Evolutionary conservation across 2,113 vertebrate genomes (phyloP), one percentile per base, ranked within the genome.

Genomic region (Rhodinocichla rosea): DNA sequence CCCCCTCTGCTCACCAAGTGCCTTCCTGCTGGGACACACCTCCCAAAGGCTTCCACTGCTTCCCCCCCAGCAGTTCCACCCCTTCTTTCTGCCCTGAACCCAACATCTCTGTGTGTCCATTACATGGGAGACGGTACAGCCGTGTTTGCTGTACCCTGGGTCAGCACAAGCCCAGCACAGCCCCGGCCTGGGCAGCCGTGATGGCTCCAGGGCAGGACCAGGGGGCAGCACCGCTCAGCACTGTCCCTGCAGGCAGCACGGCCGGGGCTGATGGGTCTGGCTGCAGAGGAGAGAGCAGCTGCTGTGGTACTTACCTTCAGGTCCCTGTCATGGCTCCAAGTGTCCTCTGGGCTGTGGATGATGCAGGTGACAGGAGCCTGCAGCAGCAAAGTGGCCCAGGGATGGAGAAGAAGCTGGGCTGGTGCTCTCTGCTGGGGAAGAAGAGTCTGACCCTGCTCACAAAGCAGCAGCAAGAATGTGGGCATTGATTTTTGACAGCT

Each of bases 81-180:
- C 67, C 56, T 81, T 18, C 27, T 39, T 49, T 81, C 40, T 50
- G 20, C 32, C 35, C 39, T 53, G 44, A 64, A 50, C 9, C 3
- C 22, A 14, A 15, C 27, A 53, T 15, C 1, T 18, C 63, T 10
- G 10, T 4, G 40, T 57, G n/a, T 47, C 50, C 69, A 37, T 44
- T 45, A 21, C 0, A 0, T 6, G 37, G 67, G 23, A 52, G n/a
- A n/a, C 0, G 1, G 26, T 19, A 37, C 17, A 69, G 60, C 49
- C n/a, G 3, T 0, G 1, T 26, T 11, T 32, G 59, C 50, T 1
- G 3, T 26, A 22, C 44, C 11, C 49, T 64, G 0, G 1, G 32
- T 35, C 22, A 79, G 77, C 3, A 74, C 17, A 15, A 10, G 27
- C 42, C 30, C 32, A 78, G 59, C 5, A 85, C 30, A 37, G 59